Conservation (phyloP, 1,140 invertebrate genomes). For the Bombus consobrinus region DNA sequence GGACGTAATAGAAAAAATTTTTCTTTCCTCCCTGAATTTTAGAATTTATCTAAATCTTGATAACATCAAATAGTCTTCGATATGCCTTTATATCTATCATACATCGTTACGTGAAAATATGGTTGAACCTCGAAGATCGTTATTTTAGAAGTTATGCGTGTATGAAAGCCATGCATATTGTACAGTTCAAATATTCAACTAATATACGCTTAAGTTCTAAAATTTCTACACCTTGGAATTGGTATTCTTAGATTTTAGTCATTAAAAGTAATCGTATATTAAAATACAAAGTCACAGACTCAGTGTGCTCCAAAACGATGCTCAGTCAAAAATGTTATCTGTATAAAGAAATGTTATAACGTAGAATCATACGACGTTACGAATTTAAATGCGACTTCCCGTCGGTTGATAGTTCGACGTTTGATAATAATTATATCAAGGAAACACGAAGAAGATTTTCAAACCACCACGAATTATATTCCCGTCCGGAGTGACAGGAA, state of each 20-base stretch:
- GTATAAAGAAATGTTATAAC: slow-evolving; percentile 14
- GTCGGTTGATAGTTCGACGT: slow-evolving; percentile 38
- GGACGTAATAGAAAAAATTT: not conserved
- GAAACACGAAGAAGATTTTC: slow-evolving; percentile 45
- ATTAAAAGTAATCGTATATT: not conserved
- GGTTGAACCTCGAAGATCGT: too few relatives aligned
- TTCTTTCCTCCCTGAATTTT: not conserved
- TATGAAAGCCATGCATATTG: too few relatives aligned
- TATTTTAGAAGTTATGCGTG: too few relatives aligned
- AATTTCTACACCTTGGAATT: too few relatives aligned
- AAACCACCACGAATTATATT: slow-evolving; percentile 44
- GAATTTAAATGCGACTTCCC: slow-evolving; percentile 47
- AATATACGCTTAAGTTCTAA: too few relatives aligned
- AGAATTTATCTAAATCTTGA: not conserved
- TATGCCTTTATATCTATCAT: not conserved
- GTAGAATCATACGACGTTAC: slow-evolving; percentile 8
- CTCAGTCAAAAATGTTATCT: not conserved
- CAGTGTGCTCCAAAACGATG: not conserved
- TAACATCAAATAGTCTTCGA: not conserved
- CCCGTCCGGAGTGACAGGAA: slow-evolving; percentile 60
- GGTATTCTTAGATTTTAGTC: too few relatives aligned
- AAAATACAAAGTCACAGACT: not conserved
- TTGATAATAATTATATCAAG: slow-evolving; percentile 42
- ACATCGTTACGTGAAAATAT: too few relatives aligned
- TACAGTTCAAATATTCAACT: too few relatives aligned